Conservation (phyloP, 2,113 vertebrate genomes). For the Andinoacara biseriatus region DNA sequence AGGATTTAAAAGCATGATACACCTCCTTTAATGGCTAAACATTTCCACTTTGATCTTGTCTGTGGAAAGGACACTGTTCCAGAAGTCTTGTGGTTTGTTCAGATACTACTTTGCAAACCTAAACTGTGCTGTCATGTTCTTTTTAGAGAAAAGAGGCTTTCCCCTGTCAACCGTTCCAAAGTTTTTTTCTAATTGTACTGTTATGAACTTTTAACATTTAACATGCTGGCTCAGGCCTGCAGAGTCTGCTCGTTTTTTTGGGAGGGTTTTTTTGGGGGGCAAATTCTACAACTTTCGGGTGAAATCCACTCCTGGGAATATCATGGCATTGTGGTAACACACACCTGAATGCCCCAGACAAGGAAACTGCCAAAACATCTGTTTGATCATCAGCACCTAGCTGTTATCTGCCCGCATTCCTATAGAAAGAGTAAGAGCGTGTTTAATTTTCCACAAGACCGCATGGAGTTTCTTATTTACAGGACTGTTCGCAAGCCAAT, state of each 20-base stretch:
- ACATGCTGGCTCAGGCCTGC: neutral
- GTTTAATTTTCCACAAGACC: too few species aligned
- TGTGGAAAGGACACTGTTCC: too few species aligned
- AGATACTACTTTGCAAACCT: too few species aligned
- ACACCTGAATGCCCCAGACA: neutral
- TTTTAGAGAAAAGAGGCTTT: accelerated
- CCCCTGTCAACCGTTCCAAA: neutral
- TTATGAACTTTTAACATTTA: neutral
- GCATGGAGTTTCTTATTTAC: too few species aligned
- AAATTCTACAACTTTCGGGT: neutral
- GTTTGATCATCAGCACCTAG: neutral
- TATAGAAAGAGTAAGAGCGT: too few species aligned
- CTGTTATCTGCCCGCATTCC: neutral
- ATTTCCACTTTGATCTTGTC: too few species aligned
- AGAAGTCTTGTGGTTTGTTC: too few species aligned
- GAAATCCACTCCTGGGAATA: too few species aligned
- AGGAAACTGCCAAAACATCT: neutral
- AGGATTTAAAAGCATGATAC: too few species aligned
- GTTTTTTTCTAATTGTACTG: neutral
- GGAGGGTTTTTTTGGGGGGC: neutral
- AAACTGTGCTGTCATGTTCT: neutral
- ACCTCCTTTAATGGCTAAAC: too few species aligned
- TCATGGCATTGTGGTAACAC: neutral
- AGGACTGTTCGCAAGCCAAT: neutral
- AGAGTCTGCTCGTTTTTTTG: neutral